Conservation (phyloP, 64 coral and sea anemone species). For the Astreopora myriophthalma region DNA sequence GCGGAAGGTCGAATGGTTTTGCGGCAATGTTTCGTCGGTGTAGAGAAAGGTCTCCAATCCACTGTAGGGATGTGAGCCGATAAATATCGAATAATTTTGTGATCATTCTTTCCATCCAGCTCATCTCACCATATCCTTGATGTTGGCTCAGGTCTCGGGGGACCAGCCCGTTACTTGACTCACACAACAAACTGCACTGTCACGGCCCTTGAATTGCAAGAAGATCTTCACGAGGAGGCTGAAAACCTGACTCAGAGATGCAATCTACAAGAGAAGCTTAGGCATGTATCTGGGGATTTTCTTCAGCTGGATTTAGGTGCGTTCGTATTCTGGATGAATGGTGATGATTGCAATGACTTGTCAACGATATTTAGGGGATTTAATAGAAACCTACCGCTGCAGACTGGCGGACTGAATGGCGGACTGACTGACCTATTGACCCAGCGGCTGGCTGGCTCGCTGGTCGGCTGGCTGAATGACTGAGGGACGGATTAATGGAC, state of each 20-base stretch:
- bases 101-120: conserved; percentile 1
- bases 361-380: no score
- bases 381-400: no score
- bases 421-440: no score
- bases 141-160: conserved; percentile 83
- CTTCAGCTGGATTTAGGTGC: conserved; percentile 64
- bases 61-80: no score
- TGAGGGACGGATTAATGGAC: neutral
- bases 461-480: neutral
- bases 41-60: no score
- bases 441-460: neutral
- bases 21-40: no score
- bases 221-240: conserved; percentile 65
- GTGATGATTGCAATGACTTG: no score
- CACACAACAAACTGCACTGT: conserved; percentile 65
- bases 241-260: conserved; percentile 68
- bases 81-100: neutral
- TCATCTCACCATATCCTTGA: conserved; percentile 65
- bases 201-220: conserved; percentile 73
- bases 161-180: conserved; percentile 69
- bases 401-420: neutral
- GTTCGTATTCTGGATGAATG: neutral
- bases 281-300: conserved; percentile 70
- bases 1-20: no score
- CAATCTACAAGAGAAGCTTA: conserved; percentile 53